A percentile compares a stretch with the other conserved stretches of the same genome.
phyloP scores from a whole-genome alignment of 2,888 invertebrate genomes.

The Eristalinus aeneus region DNA sequence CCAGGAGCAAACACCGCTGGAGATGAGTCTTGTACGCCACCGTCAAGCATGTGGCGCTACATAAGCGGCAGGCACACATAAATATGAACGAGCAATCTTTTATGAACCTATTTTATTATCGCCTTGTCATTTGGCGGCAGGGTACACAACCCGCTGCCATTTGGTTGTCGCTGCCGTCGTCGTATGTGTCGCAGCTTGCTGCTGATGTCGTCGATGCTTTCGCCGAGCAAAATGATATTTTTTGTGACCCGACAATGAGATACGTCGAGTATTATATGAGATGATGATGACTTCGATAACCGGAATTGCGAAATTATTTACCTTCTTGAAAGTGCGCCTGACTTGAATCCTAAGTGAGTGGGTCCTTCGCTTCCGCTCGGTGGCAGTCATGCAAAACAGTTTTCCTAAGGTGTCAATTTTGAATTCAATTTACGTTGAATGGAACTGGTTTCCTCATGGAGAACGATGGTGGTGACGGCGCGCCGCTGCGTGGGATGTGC shows the following conservation, averaged over 20 bases:
- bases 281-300: slow-evolving; percentile 13
- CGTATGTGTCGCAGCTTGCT: background rate
- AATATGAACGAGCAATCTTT: slow-evolving; percentile 50
- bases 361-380: background rate
- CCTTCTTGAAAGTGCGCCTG: slow-evolving; percentile 16
- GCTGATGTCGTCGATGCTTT: background rate
- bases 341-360: slow-evolving; percentile 20
- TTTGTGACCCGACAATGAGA: slow-evolving; percentile 43
- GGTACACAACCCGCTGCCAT: slow-evolving; percentile 1
- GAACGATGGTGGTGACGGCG: too few species aligned
- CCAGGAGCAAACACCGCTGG: slow-evolving; percentile 3
- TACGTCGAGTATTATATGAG: background rate
- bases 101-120: slow-evolving; percentile 53
- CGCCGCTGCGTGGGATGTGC: too few species aligned
- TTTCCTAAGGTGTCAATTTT: background rate
- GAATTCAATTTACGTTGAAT: background rate
- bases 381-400: background rate
- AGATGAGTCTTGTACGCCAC: slow-evolving; percentile 14
- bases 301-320: slow-evolving; percentile 36
- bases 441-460: background rate
- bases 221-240: slow-evolving; percentile 21
- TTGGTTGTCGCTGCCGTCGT: background rate
- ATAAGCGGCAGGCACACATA: slow-evolving; percentile 35
- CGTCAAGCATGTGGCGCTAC: background rate
- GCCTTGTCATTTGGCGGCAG: slow-evolving; percentile 40